Base-by-base conservation (phyloP, 2,888 invertebrate species). In the Spisula solida region DNA sequence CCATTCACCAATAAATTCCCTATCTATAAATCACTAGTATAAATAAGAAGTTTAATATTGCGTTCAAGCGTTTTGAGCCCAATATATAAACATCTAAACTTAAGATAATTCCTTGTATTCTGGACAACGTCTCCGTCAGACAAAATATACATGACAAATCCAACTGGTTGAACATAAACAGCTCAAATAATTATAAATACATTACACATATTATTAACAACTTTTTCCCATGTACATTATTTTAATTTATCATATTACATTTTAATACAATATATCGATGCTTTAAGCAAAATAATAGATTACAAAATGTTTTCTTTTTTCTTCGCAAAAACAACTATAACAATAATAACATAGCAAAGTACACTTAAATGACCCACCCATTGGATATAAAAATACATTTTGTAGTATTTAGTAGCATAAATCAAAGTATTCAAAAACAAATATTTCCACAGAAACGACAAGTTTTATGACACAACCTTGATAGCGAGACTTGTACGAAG, bases 181-280 rank as follows among this genome's bases (percentile, higher is more conserved):
- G n/a, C n/a, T 66, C 60, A 34, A 75, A 75, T 75, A 75, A 75
- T 75, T 85, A 79, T 85, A 79, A 79, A 85, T 78, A 84, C 34
- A 18, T 20, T 85, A 79, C n/a, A 56, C 34, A 85, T 31, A 85
- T 56, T 85, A 85, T 85, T 41, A 85, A 85, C 85, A 85, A 79
- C 85, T 56, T 79, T 47, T 34, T 56, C 78, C 85, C 85, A 79
- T 85, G 41, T 85, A 85, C 84, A 84, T 25, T 41, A 56, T 47
- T 66, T 34, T 75, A 75, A 18, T 41, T 41, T 41, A 41, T 41
- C 41, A 41, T 82, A 82, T 47, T 66, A 29, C 16, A 70, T 29
- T 70, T 75, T 75, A 25, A 18, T 75, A 75, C 18, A 70, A 29
- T 75, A 75, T 75, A 34, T 75, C 75, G 18, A 75, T 75, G 75